Conservation (phyloP, 1,140 invertebrate genomes). For the Drosophila ogumai region DNA sequence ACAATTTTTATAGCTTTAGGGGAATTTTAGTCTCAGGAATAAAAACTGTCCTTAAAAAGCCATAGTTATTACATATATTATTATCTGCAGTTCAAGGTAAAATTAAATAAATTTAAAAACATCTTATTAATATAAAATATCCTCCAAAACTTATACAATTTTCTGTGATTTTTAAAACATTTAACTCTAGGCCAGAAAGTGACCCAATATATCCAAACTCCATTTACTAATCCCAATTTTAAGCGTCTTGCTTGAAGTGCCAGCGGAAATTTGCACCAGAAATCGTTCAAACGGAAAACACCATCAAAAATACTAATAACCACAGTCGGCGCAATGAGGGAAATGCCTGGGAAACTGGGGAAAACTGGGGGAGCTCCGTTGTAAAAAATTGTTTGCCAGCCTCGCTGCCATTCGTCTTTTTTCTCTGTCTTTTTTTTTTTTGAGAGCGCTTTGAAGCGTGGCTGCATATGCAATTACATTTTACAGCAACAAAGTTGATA, state of each 20-base stretch:
- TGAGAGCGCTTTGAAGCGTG: constrained; percentile 73
- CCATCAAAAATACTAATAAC: constrained; percentile 67
- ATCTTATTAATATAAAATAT: neutral
- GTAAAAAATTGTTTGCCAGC: constrained; percentile 59
- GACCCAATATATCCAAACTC: neutral
- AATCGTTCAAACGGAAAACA: constrained; percentile 57
- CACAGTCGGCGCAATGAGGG: constrained; percentile 23
- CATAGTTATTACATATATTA: too few species aligned
- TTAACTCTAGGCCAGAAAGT: neutral
- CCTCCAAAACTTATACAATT: accelerated
- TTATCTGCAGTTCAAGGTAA: neutral
- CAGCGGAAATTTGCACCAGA: constrained; percentile 29
- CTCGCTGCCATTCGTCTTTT: constrained; percentile 33
- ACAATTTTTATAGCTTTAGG: constrained; percentile 6
- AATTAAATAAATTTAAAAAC: neutral
- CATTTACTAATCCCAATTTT: constrained; percentile 2
- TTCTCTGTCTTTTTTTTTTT: constrained; percentile 23
- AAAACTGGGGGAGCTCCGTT: constrained; percentile 21
- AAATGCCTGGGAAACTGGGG: constrained; percentile 18
- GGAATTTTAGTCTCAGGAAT: too few species aligned
- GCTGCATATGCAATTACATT: constrained; percentile 82
- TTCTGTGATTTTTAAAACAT: neutral
- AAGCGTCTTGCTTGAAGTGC: constrained; percentile 29
- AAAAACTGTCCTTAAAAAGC: too few species aligned
- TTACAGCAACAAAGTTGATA: constrained; percentile 80